Percentiles rank a stretch among this genome's conserved stretches.
Evolutionary conservation across 2,797 vertebrate genomes (phyloP).

Genomic region (Smutsia gigantea): DNA sequence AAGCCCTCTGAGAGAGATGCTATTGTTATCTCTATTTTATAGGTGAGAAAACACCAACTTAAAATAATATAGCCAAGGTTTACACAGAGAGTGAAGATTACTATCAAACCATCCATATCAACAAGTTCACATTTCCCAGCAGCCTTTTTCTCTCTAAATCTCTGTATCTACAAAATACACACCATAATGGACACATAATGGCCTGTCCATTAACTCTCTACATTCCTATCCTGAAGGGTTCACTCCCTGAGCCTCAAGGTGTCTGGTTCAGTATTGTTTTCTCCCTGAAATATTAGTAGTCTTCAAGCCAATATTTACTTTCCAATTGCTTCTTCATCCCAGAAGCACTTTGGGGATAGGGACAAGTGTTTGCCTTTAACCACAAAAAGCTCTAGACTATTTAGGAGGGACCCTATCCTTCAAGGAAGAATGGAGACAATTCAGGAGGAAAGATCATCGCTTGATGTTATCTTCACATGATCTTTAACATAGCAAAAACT

Average conservation of each 20-base stretch:
- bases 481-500: not conserved
- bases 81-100: not conserved
- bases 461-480: not conserved
- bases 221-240: not conserved
- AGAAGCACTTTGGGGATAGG: not conserved
- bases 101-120: not conserved
- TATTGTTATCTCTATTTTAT: not conserved
- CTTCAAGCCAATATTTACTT: slow-evolving; percentile 7
- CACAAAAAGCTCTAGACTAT: not conserved
- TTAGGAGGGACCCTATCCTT: not conserved
- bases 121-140: not conserved
- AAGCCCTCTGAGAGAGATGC: not conserved
- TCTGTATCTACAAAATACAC: not conserved
- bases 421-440: not conserved
- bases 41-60: not conserved
- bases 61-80: slow-evolving; percentile 21
- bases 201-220: not conserved
- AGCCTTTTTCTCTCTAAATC: not conserved
- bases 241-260: not conserved
- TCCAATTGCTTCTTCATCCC: not conserved
- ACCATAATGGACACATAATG: not conserved
- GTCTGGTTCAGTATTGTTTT: slow-evolving; percentile 13
- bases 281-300: not conserved
- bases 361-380: not conserved
- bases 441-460: not conserved